Percentiles rank a stretch among this genome's conserved stretches.
Evolutionary conservation across 1,140 invertebrate genomes (phyloP).

Genomic region (Kradibia gibbosae): DNA sequence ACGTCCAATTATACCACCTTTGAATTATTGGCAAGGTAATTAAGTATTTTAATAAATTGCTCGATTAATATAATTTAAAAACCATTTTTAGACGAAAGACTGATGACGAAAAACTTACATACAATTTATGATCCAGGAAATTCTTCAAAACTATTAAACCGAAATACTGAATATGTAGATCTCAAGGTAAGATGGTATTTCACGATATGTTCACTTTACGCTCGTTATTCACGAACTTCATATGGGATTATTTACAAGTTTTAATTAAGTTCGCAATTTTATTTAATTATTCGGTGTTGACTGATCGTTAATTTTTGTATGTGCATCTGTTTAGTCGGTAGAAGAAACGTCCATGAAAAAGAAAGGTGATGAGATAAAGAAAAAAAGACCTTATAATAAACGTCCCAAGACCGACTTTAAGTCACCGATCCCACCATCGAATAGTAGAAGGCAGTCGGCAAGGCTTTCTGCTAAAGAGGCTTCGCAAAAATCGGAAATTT

Average conservation of each 20-base stretch:
- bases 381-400: neutral
- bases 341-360: neutral
- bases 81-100: slow-evolving; percentile 55
- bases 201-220: no score
- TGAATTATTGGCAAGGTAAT: slow-evolving; percentile 29
- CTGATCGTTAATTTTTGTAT: no score
- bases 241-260: no score
- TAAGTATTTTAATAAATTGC: neutral
- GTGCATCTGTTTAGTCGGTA: neutral
- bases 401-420: neutral
- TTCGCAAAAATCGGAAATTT: neutral
- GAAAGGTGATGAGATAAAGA: neutral
- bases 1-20: slow-evolving; percentile 17
- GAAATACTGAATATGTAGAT: slow-evolving; percentile 4
- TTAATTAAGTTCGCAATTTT: no score
- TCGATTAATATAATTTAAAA: neutral
- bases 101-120: slow-evolving; percentile 52
- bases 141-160: slow-evolving; percentile 18
- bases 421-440: neutral
- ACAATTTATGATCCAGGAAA: slow-evolving; percentile 54
- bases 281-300: no score
- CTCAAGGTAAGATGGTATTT: slow-evolving; percentile 12
- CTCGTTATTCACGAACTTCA: no score
- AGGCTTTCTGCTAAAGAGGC: neutral
- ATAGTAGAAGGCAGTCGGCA: no score